Percentiles rank a stretch among this genome's conserved stretches.
These are phyloP conservation scores for Cremastinae sp. DNA, from an alignment of 2,888 invertebrate genomes.

Conservation along the genomic window DNA sequence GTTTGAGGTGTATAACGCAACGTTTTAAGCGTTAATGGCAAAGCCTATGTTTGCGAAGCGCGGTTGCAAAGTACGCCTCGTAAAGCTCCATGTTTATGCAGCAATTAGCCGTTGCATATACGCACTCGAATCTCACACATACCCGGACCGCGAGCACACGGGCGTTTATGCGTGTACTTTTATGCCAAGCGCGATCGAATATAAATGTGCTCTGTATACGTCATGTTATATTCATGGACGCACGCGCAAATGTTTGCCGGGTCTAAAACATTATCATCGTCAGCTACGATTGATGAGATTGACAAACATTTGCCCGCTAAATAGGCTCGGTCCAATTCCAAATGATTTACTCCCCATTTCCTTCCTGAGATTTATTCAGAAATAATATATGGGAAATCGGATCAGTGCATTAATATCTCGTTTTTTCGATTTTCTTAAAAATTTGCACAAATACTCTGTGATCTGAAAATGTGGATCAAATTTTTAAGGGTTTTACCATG, in stretches of 20 bases:
- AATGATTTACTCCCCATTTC: constrained; percentile 1
- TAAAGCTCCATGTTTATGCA: constrained; percentile 71
- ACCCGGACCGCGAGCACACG: too few species aligned
- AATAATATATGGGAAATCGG: too few species aligned
- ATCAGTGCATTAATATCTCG: too few species aligned
- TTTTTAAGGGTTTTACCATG: too few species aligned
- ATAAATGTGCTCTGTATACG: constrained; percentile 8
- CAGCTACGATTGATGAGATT: constrained; percentile 27
- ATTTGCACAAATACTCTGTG: too few species aligned
- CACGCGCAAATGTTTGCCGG: neutral
- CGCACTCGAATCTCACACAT: neutral
- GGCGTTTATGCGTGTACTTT: too few species aligned
- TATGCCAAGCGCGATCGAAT: neutral
- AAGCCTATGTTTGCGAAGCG: constrained; percentile 75
- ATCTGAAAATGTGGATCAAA: too few species aligned
- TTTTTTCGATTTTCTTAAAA: too few species aligned
- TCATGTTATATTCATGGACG: constrained; percentile 1
- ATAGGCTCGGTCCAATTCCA: neutral
- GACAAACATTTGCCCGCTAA: constrained; percentile 14
- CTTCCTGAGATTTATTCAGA: neutral
- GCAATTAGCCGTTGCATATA: constrained; percentile 75
- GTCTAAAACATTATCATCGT: constrained; percentile 16
- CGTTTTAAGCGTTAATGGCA: constrained; percentile 73
- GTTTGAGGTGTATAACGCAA: constrained; percentile 34
- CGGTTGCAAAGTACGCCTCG: constrained; percentile 68